phyloP scores from a whole-genome alignment of 2,888 invertebrate genomes.

The Alloscopus bannaensis region DNA sequence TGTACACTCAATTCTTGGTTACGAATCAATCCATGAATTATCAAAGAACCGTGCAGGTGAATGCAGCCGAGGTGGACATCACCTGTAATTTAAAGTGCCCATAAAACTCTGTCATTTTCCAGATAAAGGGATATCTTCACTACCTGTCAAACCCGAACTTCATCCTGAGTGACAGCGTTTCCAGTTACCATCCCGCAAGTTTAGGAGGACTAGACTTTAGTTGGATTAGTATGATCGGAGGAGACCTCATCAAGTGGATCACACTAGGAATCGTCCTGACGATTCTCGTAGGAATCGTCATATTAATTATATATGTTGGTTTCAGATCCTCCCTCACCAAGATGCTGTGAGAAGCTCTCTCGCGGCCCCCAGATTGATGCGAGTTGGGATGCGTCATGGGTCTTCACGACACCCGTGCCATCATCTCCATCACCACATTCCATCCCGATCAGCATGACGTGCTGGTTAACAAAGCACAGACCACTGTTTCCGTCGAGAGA shows the following conservation, averaged over 20 bases:
- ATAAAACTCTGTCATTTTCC: not conserved
- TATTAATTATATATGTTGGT: not conserved
- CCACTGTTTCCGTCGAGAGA: too few species aligned
- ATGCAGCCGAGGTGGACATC: conserved; percentile 7
- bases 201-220: not conserved
- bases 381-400: too few species aligned
- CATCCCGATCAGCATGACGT: too few species aligned
- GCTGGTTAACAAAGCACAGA: too few species aligned
- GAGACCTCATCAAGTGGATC: not conserved
- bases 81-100: conserved; percentile 22
- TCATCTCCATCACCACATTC: too few species aligned
- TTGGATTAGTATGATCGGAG: not conserved
- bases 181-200: not conserved
- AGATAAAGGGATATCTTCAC: conserved; percentile 38
- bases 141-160: conserved; percentile 12
- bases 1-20: conserved; percentile 28
- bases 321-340: not conserved
- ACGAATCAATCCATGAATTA: not conserved
- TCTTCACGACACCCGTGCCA: too few species aligned
- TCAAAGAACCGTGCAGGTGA: not conserved
- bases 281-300: not conserved
- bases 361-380: not conserved
- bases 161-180: not conserved
- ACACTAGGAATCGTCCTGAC: not conserved
- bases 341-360: not conserved